Percentiles rank a stretch among this genome's conserved stretches.
Evolutionary conservation across 2,113 vertebrate genomes (phyloP).

Genomic region (Nyctibius bracteatus): DNA sequence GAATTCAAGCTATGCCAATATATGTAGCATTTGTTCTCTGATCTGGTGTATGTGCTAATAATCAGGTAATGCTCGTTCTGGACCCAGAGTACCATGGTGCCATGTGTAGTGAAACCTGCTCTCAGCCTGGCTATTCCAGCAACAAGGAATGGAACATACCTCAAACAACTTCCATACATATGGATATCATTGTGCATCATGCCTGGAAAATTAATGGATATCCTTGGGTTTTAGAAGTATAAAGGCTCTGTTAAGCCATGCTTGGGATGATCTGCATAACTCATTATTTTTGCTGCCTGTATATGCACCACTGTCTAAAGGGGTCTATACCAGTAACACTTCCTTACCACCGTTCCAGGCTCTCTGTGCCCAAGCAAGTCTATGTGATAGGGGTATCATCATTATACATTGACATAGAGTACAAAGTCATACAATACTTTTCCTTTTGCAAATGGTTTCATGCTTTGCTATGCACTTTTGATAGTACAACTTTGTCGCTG

Average conservation of each 20-base stretch:
- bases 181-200: background rate
- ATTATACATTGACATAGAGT: background rate
- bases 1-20: background rate
- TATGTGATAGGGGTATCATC: background rate
- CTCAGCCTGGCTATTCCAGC: background rate
- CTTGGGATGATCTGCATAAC: background rate
- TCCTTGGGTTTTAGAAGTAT: background rate
- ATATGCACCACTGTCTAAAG: background rate
- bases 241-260: background rate
- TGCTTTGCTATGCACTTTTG: background rate
- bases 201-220: background rate
- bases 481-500: background rate
- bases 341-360: background rate
- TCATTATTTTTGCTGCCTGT: background rate
- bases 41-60: background rate
- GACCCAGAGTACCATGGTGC: background rate
- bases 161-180: background rate
- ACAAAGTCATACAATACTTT: background rate
- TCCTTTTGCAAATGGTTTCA: background rate
- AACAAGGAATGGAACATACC: background rate
- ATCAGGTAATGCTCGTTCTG: background rate
- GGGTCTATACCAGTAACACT: background rate
- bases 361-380: background rate
- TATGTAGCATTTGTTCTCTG: background rate
- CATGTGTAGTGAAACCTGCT: background rate